Evolutionary conservation across 2,888 invertebrate genomes (phyloP).

Genomic region (Tholera decimalis): DNA sequence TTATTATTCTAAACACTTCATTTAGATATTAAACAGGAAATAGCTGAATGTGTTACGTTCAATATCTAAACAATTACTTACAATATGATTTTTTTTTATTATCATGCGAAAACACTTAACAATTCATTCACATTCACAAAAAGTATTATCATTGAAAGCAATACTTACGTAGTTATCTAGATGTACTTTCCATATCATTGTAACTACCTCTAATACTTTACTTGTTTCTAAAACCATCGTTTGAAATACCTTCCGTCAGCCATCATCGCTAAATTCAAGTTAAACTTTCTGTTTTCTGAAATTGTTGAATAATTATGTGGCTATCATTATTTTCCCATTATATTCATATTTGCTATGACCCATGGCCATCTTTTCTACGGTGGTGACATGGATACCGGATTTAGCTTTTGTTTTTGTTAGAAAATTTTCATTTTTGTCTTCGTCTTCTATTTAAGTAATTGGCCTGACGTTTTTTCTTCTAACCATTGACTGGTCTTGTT

Average conservation of each 20-base stretch:
- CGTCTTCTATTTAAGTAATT: conserved; percentile 14
- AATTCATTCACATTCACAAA: conserved; percentile 13
- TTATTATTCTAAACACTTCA: too few relatives aligned
- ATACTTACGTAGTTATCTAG: conserved; percentile 4
- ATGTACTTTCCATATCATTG: conserved; percentile 30
- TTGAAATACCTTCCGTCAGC: conserved; percentile 26
- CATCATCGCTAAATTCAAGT: conserved; percentile 47
- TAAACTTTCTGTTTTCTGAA: conserved; percentile 62
- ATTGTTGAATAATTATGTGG: conserved; percentile 55
- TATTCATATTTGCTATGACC: conserved; percentile 70
- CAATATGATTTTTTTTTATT: background rate
- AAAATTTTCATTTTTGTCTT: conserved; percentile 47
- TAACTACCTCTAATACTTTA: conserved; percentile 30
- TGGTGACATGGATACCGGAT: conserved; percentile 49
- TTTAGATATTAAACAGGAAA: background rate
- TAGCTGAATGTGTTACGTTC: background rate
- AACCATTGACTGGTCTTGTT: conserved; percentile 2
- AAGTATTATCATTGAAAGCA: background rate
- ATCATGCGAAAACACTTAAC: conserved; percentile 21
- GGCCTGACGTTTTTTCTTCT: background rate
- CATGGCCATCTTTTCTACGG: conserved; percentile 46
- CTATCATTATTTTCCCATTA: conserved; percentile 70
- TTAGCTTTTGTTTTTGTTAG: conserved; percentile 40
- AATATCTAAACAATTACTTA: background rate
- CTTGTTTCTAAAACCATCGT: conserved; percentile 25